phyloP scores from a whole-genome alignment of 2,113 vertebrate genomes.

The Periophthalmus modestus region DNA sequence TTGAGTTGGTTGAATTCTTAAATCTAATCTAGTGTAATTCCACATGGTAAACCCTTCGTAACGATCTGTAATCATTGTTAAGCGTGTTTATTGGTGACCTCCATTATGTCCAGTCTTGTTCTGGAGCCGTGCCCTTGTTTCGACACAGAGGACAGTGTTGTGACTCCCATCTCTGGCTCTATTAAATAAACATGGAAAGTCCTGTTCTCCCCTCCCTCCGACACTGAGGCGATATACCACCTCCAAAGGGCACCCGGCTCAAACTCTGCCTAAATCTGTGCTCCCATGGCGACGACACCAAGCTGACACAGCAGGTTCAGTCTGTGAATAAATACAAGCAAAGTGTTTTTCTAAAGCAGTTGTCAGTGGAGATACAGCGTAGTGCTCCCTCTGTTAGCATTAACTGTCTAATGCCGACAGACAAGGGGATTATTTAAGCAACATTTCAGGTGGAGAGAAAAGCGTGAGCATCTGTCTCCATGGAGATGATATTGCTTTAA shows the following conservation, averaged over 20 bases:
- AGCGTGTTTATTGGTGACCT: neutral
- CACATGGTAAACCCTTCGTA: neutral
- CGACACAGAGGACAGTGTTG: conserved; percentile 26
- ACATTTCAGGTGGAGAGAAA: neutral
- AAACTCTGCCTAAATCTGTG: conserved; percentile 23
- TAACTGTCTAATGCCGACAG: neutral
- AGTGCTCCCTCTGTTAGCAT: neutral
- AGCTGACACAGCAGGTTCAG: conserved; percentile 39
- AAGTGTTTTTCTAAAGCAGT: conserved; percentile 8
- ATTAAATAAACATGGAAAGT: conserved; percentile 46
- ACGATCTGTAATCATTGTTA: neutral
- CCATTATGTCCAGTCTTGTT: neutral
- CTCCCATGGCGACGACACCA: conserved; percentile 8
- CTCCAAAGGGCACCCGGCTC: conserved; percentile 36
- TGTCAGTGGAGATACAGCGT: neutral
- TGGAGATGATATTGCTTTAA: too few relatives aligned
- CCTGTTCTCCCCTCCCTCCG: conserved; percentile 11
- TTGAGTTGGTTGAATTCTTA: neutral
- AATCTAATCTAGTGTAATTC: neutral
- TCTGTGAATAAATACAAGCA: conserved; percentile 12
- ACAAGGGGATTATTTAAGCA: neutral
- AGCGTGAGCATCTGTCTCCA: too few relatives aligned
- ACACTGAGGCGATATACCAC: conserved; percentile 18
- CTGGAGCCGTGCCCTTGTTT: conserved; percentile 20
- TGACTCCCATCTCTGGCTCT: conserved; percentile 19